These are phyloP conservation scores for Vidua chalybeata DNA, from an alignment of 2,113 vertebrate genomes.

Conservation along the genomic window DNA sequence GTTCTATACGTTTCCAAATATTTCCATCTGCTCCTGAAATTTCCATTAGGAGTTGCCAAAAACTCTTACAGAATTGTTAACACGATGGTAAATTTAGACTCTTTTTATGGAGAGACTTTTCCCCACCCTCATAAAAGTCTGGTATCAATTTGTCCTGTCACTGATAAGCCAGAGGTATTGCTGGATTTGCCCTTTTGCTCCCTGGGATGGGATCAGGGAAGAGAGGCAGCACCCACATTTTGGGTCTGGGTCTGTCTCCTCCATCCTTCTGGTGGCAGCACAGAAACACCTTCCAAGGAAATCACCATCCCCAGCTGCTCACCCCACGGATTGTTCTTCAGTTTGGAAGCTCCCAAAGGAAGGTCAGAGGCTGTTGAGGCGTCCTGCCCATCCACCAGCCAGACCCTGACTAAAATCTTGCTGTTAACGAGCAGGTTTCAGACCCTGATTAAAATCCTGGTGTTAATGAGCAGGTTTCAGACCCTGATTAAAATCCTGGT, in stretches of 20 bases:
- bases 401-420: too few relatives aligned
- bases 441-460: too few relatives aligned
- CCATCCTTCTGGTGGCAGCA: not conserved
- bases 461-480: too few relatives aligned
- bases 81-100: slow-evolving; percentile 70
- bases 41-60: slow-evolving; percentile 75
- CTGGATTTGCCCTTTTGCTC: slow-evolving; percentile 26
- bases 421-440: too few relatives aligned
- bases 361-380: fast-evolving
- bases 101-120: slow-evolving; percentile 67
- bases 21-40: slow-evolving; percentile 78
- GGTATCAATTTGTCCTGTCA: slow-evolving; percentile 59
- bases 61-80: slow-evolving; percentile 74
- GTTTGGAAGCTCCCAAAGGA: not conserved
- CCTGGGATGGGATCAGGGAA: not conserved
- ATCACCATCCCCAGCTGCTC: not conserved
- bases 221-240: not conserved
- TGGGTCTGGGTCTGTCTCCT: not conserved
- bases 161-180: slow-evolving; percentile 68
- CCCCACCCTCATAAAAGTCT: slow-evolving; percentile 58
- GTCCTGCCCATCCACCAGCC: not conserved
- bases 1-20: slow-evolving; percentile 76
- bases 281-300: not conserved
- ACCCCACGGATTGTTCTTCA: fast-evolving
- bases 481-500: too few relatives aligned